phyloP scores from a whole-genome alignment of 2,113 vertebrate species.

The Dasyurus viverrinus region DNA sequence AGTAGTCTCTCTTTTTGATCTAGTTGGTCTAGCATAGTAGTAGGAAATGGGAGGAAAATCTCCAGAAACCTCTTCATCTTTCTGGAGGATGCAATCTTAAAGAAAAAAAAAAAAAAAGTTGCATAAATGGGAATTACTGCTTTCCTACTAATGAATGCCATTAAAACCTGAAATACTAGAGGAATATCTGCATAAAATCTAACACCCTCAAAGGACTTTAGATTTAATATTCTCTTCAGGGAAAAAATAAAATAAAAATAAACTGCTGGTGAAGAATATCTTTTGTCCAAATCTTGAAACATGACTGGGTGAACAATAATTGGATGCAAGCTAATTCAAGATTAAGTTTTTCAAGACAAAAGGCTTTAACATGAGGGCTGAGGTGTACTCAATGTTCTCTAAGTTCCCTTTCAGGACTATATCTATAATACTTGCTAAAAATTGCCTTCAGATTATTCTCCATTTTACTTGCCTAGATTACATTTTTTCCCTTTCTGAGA shows the following conservation, averaged over 20 bases:
- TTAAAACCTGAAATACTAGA: background rate
- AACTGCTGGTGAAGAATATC: background rate
- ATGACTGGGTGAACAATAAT: background rate
- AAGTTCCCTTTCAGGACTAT: too few relatives aligned
- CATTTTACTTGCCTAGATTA: too few relatives aligned
- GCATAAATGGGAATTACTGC: background rate
- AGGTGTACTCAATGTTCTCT: too few relatives aligned
- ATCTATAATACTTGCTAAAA: too few relatives aligned
- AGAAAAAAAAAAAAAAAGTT: background rate
- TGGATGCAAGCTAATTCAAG: too few relatives aligned
- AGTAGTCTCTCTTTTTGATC: background rate
- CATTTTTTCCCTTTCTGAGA: too few relatives aligned
- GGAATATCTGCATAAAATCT: background rate
- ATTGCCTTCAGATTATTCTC: too few relatives aligned
- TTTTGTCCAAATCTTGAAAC: background rate
- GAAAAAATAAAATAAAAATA: background rate
- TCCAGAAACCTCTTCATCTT: background rate
- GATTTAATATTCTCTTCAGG: too few relatives aligned
- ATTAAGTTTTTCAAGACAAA: too few relatives aligned
- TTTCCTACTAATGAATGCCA: background rate
- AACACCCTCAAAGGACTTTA: background rate
- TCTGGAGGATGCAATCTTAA: background rate
- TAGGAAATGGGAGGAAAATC: background rate
- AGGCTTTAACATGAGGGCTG: too few relatives aligned
- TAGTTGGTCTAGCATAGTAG: background rate